phyloP scores from a whole-genome alignment of 2,113 vertebrate genomes.

The Odobenus rosmarus region DNA sequence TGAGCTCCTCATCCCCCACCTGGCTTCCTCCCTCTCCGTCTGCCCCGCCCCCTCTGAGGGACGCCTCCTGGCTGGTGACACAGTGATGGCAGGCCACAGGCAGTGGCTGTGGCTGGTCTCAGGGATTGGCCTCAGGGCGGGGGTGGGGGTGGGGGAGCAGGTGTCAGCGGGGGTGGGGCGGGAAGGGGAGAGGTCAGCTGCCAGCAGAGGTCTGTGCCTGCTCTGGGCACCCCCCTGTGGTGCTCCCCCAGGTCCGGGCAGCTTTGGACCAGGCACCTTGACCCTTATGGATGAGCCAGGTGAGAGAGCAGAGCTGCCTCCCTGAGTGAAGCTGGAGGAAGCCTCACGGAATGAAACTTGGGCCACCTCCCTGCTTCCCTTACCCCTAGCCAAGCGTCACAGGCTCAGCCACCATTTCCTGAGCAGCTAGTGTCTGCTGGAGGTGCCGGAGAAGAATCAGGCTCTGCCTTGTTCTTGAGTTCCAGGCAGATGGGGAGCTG shows the following conservation, averaged over 20 bases:
- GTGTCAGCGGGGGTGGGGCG: background rate
- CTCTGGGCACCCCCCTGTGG: background rate
- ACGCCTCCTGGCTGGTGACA: background rate
- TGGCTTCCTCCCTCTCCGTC: background rate
- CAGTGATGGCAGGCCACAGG: background rate
- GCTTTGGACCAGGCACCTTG: background rate
- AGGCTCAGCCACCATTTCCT: background rate
- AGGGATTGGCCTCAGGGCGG: background rate
- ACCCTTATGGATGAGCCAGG: background rate
- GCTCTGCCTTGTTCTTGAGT: background rate
- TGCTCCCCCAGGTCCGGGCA: background rate
- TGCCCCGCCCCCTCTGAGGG: accelerated
- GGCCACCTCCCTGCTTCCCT: background rate
- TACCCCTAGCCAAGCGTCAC: background rate
- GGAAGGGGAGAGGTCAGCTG: accelerated
- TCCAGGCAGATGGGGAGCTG: background rate
- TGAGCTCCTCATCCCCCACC: too few species aligned
- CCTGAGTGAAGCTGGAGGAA: background rate
- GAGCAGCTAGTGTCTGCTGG: background rate
- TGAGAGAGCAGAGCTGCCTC: background rate
- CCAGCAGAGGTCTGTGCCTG: background rate
- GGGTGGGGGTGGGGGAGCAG: too few species aligned
- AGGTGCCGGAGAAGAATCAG: background rate
- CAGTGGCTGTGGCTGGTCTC: background rate
- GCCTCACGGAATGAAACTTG: background rate